Evolutionary conservation across 2,797 vertebrate species (phyloP).

Genomic region (Neomorphus geoffroyi): DNA sequence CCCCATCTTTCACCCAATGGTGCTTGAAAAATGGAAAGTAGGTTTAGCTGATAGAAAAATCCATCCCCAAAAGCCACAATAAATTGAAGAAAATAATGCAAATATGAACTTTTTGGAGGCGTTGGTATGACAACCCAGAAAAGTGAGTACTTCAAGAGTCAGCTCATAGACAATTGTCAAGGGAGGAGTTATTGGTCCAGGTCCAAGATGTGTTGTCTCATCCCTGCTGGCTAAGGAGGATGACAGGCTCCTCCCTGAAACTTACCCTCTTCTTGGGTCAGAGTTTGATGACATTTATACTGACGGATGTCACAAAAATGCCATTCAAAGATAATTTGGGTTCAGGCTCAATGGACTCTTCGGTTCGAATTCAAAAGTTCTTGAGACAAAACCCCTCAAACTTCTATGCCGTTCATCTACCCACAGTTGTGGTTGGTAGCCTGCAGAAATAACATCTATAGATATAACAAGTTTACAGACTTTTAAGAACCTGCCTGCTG

Average conservation of each 20-base stretch:
- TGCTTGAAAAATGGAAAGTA: neutral
- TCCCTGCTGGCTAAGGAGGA: neutral
- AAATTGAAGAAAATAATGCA: neutral
- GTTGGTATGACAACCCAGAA: neutral
- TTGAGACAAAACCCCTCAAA: neutral
- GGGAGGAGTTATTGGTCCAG: neutral
- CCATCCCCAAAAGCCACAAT: neutral
- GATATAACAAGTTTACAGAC: neutral
- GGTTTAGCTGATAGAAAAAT: neutral
- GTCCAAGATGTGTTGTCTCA: neutral
- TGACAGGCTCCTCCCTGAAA: neutral
- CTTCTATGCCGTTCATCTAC: neutral
- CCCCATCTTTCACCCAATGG: neutral
- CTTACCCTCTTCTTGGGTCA: neutral
- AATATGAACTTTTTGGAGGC: neutral
- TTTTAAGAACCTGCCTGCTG: neutral
- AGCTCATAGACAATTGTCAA: neutral
- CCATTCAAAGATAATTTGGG: neutral
- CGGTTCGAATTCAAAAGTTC: neutral
- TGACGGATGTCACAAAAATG: neutral
- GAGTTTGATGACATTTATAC: neutral
- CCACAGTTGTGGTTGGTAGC: neutral
- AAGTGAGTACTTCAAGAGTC: neutral
- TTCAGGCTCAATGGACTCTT: neutral
- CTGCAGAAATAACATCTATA: neutral